Evolutionary conservation across 2,888 invertebrate genomes (phyloP).

Genomic region (Oscheius sp.): DNA sequence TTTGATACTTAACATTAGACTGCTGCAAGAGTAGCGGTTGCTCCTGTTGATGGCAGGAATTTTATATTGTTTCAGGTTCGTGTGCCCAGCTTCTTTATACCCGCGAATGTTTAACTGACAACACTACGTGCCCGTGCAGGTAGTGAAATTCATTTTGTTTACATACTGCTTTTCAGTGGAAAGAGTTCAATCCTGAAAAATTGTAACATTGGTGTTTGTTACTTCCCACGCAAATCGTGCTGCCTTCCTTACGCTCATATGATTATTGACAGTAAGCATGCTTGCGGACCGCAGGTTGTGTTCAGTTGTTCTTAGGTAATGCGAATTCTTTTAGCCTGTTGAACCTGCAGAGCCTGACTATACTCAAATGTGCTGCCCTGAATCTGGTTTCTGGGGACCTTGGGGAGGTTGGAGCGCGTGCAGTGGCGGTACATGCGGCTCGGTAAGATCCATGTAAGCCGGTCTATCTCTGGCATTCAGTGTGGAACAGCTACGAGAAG

Average conservation of each 20-base stretch:
- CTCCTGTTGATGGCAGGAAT: no score
- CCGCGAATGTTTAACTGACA: conserved; percentile 26
- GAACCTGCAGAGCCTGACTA: conserved; percentile 7
- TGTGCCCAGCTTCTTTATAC: conserved; percentile 34
- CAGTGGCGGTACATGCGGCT: conserved; percentile 45
- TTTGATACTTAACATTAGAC: no score
- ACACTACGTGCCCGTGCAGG: conserved; percentile 36
- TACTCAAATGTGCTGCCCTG: conserved; percentile 38
- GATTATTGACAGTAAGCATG: conserved; percentile 40
- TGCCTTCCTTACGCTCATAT: conserved; percentile 41
- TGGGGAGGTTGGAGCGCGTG: conserved; percentile 52
- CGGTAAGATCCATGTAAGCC: neutral
- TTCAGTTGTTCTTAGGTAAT: neutral
- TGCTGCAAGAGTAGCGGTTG: no score
- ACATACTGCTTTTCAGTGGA: conserved; percentile 38
- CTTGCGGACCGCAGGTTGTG: conserved; percentile 55
- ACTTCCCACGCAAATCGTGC: conserved; percentile 45
- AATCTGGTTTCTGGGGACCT: conserved; percentile 45
- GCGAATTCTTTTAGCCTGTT: conserved; percentile 22
- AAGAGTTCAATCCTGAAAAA: conserved; percentile 40
- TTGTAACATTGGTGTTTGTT: conserved; percentile 51
- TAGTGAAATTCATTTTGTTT: neutral
- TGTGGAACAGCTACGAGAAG: conserved; percentile 20
- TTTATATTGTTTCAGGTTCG: no score
- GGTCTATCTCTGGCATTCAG: neutral